Evolutionary conservation across 2,113 vertebrate genomes (phyloP).

Genomic region (Phylloscopus trochiloides): DNA sequence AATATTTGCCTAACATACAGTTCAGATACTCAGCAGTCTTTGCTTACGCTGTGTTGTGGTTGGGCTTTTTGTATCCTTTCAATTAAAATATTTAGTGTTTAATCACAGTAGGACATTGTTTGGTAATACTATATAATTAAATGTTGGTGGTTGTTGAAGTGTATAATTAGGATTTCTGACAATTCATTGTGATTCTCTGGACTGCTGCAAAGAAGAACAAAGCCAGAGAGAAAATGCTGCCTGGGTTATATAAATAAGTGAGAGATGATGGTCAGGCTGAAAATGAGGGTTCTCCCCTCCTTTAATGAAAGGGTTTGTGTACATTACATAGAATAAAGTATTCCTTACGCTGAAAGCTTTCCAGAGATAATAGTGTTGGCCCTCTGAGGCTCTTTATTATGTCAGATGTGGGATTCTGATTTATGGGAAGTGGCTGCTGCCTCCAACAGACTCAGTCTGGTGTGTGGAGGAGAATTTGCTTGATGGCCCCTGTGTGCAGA

Average conservation of each 20-base stretch:
- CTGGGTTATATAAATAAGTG: conserved; percentile 49
- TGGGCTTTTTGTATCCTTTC: conserved; percentile 47
- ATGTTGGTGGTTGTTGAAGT: conserved; percentile 51
- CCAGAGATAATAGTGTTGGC: conserved; percentile 62
- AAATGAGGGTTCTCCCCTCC: conserved; percentile 22
- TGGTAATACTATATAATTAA: conserved; percentile 62
- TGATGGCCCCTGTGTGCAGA: not conserved
- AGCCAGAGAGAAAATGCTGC: conserved; percentile 45
- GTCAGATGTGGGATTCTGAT: conserved; percentile 51
- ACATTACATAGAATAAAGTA: conserved; percentile 60
- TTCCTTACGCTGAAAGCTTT: conserved; percentile 65
- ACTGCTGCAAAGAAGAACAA: conserved; percentile 55
- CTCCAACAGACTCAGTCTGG: not conserved
- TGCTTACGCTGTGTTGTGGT: conserved; percentile 10
- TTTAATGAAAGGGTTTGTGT: conserved; percentile 67
- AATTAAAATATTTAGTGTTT: conserved; percentile 61
- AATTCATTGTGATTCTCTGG: conserved; percentile 54
- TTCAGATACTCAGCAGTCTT: not conserved
- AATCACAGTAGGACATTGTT: conserved; percentile 62
- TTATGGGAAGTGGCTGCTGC: not conserved
- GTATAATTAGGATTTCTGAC: conserved; percentile 55
- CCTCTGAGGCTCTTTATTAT: conserved; percentile 60
- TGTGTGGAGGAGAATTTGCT: not conserved
- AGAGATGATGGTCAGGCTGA: conserved; percentile 48
- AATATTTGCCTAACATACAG: not conserved